Percentiles rank a stretch among this genome's conserved stretches.
Conservation (phyloP, 2,888 invertebrate species). For the Pseudococcus jackbeardsleyi region DNA sequence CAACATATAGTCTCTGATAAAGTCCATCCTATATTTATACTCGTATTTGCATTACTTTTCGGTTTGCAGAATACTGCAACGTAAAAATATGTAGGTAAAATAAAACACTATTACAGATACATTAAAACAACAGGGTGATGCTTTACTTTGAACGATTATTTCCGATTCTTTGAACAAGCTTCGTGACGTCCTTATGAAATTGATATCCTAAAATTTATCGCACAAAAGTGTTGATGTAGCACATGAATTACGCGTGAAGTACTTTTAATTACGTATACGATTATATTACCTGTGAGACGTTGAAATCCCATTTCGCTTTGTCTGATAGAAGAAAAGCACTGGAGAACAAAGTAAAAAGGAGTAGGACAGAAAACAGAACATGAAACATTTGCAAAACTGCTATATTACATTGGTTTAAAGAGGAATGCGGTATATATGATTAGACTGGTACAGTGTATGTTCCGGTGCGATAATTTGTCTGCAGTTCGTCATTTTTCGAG, state of each 20-base stretch:
- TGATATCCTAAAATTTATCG: neutral
- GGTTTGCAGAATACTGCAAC: neutral
- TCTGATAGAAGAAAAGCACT: neutral
- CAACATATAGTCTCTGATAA: constrained; percentile 26
- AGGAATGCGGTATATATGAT: neutral
- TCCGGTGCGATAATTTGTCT: neutral
- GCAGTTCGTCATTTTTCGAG: neutral
- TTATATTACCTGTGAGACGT: constrained; percentile 20
- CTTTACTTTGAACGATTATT: constrained; percentile 33
- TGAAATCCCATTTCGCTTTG: constrained; percentile 37
- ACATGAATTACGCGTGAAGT: neutral
- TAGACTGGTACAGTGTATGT: neutral
- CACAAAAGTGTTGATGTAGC: neutral
- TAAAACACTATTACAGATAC: neutral
- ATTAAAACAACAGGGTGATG: neutral
- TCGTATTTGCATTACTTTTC: neutral
- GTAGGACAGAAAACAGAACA: neutral
- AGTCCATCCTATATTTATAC: neutral
- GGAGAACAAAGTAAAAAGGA: neutral
- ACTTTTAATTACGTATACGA: neutral
- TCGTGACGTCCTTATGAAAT: constrained; percentile 15
- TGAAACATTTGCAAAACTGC: constrained; percentile 36
- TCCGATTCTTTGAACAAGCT: constrained; percentile 33
- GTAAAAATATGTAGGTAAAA: no score
- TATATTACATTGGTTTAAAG: constrained; percentile 3